Evolutionary conservation across 2,797 vertebrate species (phyloP).

Genomic region (Peromyscus attwateri): DNA sequence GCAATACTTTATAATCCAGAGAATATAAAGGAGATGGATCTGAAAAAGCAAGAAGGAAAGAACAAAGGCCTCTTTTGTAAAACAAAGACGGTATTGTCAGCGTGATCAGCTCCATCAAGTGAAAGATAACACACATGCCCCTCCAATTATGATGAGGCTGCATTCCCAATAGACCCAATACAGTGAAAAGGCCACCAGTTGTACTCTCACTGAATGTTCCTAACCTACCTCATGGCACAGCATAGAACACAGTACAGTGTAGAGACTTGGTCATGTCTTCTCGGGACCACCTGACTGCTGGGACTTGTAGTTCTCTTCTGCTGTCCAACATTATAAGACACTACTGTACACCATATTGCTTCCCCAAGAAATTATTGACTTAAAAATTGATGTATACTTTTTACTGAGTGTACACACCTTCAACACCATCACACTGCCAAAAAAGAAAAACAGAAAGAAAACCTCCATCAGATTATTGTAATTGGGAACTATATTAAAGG

Average conservation of each 20-base stretch:
- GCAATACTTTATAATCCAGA: slow-evolving; percentile 58
- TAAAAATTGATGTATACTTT: neutral
- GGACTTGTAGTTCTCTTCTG: neutral
- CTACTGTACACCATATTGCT: neutral
- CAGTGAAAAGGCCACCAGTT: neutral
- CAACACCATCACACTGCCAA: neutral
- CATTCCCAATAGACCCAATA: neutral
- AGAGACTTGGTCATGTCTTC: neutral
- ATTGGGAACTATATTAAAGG: neutral
- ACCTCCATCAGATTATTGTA: neutral
- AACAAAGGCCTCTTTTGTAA: neutral
- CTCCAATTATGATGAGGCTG: neutral
- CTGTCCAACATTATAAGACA: neutral
- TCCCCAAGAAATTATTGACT: neutral
- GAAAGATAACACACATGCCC: neutral
- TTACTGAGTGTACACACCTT: neutral
- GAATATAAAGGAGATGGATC: neutral
- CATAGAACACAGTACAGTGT: neutral
- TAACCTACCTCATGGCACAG: neutral
- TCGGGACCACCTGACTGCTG: neutral
- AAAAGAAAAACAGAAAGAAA: neutral
- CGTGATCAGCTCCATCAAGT: slow-evolving; percentile 19
- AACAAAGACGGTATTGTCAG: neutral
- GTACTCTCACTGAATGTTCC: neutral
- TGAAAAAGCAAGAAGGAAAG: neutral